Evolutionary conservation across 2,797 vertebrate species (phyloP).

Genomic region (Alectoris magna): DNA sequence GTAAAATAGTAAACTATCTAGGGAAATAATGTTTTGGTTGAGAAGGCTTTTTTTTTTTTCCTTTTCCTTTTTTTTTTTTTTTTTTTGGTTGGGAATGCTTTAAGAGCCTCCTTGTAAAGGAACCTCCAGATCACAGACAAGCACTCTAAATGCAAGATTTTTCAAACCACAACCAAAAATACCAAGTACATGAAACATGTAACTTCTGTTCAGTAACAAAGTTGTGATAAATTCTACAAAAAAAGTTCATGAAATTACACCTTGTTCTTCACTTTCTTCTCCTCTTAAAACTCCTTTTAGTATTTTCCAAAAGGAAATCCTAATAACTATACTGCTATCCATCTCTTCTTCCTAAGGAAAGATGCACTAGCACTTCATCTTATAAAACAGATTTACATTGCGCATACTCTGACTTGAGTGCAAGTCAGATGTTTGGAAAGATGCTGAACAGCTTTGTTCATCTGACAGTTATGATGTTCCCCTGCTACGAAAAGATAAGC

Average conservation of each 20-base stretch:
- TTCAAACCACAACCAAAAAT: not conserved
- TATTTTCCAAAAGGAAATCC: not conserved
- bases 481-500: not conserved
- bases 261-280: not conserved
- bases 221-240: not conserved
- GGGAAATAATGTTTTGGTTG: not conserved
- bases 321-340: not conserved
- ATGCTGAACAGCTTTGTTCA: not conserved
- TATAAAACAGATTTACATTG: not conserved
- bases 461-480: not conserved
- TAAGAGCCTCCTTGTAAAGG: not conserved
- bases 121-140: not conserved
- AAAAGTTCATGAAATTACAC: not conserved
- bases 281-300: not conserved
- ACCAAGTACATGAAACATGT: not conserved
- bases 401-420: not conserved
- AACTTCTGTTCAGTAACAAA: not conserved
- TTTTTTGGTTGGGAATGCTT: not conserved
- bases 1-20: not conserved
- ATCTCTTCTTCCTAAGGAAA: not conserved
- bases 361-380: not conserved
- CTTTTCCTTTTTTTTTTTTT: not conserved
- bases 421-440: not conserved
- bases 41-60: not conserved
- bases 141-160: no score